Evolutionary conservation across 2,888 invertebrate genomes (phyloP).

Genomic region (Papilio gigon): DNA sequence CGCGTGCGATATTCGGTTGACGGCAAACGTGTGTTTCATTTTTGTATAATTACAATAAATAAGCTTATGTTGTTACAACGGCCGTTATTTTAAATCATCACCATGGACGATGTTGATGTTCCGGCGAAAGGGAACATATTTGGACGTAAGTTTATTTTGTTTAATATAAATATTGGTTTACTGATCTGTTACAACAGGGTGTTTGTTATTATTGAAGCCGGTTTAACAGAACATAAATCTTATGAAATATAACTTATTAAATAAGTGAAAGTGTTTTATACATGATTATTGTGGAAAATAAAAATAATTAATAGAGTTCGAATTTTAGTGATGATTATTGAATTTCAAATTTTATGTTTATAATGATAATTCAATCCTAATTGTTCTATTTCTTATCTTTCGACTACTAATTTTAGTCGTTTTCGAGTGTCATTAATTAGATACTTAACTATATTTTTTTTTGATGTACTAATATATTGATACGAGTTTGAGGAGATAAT

Average conservation of each 20-base stretch:
- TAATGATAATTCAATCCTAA: no score
- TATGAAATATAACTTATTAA: no score
- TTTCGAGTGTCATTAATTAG: not conserved
- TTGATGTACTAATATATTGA: no score
- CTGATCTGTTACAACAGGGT: not conserved
- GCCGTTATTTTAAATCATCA: slow-evolving; percentile 14
- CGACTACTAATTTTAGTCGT: no score
- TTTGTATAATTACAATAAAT: slow-evolving; percentile 15
- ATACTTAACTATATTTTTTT: not conserved
- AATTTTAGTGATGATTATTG: no score
- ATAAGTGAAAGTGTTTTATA: no score
- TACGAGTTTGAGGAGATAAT: not conserved
- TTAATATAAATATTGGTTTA: not conserved
- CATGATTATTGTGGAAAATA: no score
- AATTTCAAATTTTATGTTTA: no score
- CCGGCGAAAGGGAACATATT: slow-evolving; percentile 82
- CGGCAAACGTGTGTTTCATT: slow-evolving; percentile 28
- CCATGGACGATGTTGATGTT: slow-evolving; percentile 81
- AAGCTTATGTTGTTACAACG: not conserved
- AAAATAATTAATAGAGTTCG: no score
- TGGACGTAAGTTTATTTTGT: slow-evolving; percentile 77
- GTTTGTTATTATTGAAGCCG: not conserved
- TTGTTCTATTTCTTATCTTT: no score
- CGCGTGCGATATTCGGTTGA: slow-evolving; percentile 30
- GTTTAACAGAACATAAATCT: not conserved